These are phyloP conservation scores for Sylvia atricapilla DNA, from an alignment of 2,113 vertebrate species.

Conservation along the genomic window DNA sequence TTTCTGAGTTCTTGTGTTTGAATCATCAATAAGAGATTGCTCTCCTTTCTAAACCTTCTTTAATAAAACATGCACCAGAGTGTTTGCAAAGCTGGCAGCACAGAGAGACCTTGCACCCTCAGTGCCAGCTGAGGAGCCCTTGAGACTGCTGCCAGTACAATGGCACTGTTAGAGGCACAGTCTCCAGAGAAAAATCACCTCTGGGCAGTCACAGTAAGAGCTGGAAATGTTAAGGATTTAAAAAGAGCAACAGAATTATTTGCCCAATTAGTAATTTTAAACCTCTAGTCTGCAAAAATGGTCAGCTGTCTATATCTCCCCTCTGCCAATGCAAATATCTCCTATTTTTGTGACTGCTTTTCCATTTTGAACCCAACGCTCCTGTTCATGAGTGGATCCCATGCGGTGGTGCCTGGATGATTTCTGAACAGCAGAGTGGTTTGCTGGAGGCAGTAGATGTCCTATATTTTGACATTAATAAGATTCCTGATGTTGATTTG, in stretches of 20 bases:
- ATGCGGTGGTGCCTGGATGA: not conserved
- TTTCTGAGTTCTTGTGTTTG: not conserved
- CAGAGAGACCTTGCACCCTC: not conserved
- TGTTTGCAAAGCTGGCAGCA: not conserved
- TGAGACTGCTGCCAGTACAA: not conserved
- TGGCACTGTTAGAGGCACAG: not conserved
- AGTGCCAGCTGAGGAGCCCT: not conserved
- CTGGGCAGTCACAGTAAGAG: not conserved
- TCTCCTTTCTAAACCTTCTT: not conserved
- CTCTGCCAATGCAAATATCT: not conserved
- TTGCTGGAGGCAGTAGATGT: conserved; percentile 21
- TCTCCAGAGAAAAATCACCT: not conserved
- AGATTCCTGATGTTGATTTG: not conserved
- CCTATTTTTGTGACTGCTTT: not conserved
- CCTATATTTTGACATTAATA: conserved; percentile 29
- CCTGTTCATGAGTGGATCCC: not conserved
- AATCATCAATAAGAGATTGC: not conserved
- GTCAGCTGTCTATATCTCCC: not conserved
- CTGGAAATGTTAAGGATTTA: not conserved
- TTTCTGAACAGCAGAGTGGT: not conserved
- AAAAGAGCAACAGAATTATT: not conserved
- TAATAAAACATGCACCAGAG: not conserved
- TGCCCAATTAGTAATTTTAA: not conserved
- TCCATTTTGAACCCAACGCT: not conserved
- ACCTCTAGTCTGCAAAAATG: not conserved